phyloP scores from a whole-genome alignment of 1,140 invertebrate species.

The Rhopalosiphum maidis region DNA sequence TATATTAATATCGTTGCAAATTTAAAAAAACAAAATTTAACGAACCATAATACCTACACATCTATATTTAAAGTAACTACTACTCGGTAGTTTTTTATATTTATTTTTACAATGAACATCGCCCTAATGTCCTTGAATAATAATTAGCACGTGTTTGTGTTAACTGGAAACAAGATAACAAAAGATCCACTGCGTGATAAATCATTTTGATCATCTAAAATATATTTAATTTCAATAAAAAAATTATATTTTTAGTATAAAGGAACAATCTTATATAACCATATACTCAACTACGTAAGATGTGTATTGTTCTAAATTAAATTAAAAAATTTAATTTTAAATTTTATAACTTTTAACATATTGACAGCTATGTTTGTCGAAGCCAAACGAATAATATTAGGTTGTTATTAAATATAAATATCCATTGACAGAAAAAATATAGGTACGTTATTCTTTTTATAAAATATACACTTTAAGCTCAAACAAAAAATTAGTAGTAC shows the following conservation, averaged over 20 bases:
- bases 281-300: neutral
- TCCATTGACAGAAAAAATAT: neutral
- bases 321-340: no score
- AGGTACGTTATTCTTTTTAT: neutral
- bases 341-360: no score
- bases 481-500: neutral
- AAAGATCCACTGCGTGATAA: neutral
- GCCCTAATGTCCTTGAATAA: slow-evolving; percentile 9
- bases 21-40: slow-evolving; percentile 3
- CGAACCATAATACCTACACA: neutral
- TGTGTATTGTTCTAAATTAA: no score
- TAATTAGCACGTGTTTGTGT: slow-evolving; percentile 19
- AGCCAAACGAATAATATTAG: neutral
- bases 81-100: neutral
- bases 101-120: neutral
- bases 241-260: neutral
- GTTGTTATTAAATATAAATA: neutral
- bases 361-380: no score
- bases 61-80: neutral
- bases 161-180: slow-evolving; percentile 17
- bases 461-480: neutral
- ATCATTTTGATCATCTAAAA: neutral
- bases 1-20: neutral
- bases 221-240: neutral
- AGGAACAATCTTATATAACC: neutral